These are phyloP conservation scores for Bursaphelenchus mucronatus DNA, from an alignment of 1,140 invertebrate species.

Conservation along the genomic window DNA sequence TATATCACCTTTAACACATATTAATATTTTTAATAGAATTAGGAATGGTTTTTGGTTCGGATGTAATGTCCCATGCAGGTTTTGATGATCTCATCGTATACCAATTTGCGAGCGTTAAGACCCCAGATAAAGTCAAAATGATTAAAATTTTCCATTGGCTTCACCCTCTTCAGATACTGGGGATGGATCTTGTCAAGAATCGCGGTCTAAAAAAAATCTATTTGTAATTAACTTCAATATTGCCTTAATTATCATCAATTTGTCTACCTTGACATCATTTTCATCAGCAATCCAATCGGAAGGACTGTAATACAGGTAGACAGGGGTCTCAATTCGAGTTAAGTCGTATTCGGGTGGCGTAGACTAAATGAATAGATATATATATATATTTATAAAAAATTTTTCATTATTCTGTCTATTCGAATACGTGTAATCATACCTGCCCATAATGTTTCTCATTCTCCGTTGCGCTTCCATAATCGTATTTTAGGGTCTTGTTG, in stretches of 20 bases:
- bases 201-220: conserved; percentile 29
- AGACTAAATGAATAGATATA: conserved; percentile 21
- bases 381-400: background rate
- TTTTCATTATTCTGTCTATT: background rate
- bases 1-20: too few relatives aligned
- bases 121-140: conserved; percentile 55
- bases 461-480: conserved; percentile 27
- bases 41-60: background rate
- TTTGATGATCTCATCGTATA: conserved; percentile 49
- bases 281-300: conserved; percentile 52
- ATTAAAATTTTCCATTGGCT: conserved; percentile 45
- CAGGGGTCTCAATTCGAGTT: conserved; percentile 34
- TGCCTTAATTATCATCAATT: background rate
- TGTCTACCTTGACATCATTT: conserved; percentile 35
- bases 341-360: conserved; percentile 52
- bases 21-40: too few relatives aligned
- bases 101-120: conserved; percentile 35
- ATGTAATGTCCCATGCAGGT: conserved; percentile 14
- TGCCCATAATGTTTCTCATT: conserved; percentile 43
- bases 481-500: conserved; percentile 42
- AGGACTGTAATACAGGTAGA: conserved; percentile 53
- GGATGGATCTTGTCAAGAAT: conserved; percentile 25
- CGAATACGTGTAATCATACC: background rate
- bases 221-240: background rate
- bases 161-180: conserved; percentile 35